Percentiles rank a stretch among this genome's conserved stretches.
phyloP scores from a whole-genome alignment of 2,113 vertebrate species.

The Rhagologus leucostigma region DNA sequence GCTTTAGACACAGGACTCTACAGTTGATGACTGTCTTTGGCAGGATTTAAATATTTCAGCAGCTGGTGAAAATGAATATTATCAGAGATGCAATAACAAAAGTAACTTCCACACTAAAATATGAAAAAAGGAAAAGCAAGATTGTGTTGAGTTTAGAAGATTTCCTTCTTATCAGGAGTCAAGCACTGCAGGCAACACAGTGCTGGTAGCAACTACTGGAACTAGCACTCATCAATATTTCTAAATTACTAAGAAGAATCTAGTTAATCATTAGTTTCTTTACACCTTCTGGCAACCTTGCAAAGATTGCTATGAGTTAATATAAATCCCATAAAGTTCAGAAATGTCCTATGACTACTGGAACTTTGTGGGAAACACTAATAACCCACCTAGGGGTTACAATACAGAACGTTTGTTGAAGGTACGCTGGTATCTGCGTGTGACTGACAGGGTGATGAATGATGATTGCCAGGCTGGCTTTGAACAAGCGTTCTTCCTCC shows the following conservation, averaged over 20 bases:
- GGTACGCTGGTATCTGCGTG: not conserved
- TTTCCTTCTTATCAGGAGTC: not conserved
- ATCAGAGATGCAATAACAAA: not conserved
- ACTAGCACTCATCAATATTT: not conserved
- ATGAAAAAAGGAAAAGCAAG: not conserved
- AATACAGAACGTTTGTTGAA: not conserved
- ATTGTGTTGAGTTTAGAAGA: not conserved
- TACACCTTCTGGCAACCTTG: constrained; percentile 34
- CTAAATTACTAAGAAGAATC: constrained; percentile 29
- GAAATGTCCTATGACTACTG: not conserved
- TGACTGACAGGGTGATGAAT: constrained; percentile 31
- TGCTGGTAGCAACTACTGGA: not conserved
- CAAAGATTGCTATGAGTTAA: constrained; percentile 39
- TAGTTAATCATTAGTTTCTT: constrained; percentile 50
- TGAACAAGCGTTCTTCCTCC: not conserved
- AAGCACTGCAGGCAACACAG: not conserved
- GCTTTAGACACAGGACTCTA: not conserved
- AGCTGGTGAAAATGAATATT: not conserved
- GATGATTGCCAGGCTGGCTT: constrained; percentile 15
- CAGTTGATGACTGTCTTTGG: not conserved
- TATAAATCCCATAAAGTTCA: constrained; percentile 46
- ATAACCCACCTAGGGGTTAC: not conserved
- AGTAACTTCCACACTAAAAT: not conserved
- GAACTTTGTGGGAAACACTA: constrained; percentile 38
- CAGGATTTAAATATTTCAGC: not conserved